Evolutionary conservation across 2,888 invertebrate species (phyloP).

Genomic region (Andrena hattorfiana): DNA sequence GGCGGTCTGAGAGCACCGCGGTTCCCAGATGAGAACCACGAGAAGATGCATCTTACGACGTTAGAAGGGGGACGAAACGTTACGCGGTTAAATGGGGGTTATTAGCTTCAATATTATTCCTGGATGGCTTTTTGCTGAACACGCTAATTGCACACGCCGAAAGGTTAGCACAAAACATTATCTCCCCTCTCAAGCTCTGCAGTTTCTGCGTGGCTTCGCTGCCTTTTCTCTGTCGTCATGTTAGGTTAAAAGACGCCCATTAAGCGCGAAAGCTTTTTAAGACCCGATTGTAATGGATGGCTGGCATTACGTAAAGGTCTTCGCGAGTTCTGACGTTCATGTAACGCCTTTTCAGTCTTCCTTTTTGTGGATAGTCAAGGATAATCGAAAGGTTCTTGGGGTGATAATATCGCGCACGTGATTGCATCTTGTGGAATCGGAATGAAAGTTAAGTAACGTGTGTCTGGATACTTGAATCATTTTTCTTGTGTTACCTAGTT

Average conservation of each 20-base stretch:
- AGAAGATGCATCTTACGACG: slow-evolving; percentile 14
- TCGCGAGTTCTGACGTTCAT: not conserved
- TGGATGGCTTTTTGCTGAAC: slow-evolving; percentile 15
- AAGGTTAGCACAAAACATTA: slow-evolving; percentile 27
- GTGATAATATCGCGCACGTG: not conserved
- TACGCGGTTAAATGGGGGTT: slow-evolving; percentile 34
- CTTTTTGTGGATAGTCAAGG: not conserved
- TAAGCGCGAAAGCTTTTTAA: slow-evolving; percentile 14
- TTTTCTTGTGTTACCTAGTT: not conserved
- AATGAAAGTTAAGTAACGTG: not conserved
- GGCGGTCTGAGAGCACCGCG: slow-evolving; percentile 34
- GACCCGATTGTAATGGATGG: not conserved
- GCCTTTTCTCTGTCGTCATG: slow-evolving; percentile 9
- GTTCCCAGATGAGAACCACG: slow-evolving; percentile 24
- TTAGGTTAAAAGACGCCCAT: slow-evolving; percentile 4
- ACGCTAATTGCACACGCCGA: slow-evolving; percentile 40
- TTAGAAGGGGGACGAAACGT: slow-evolving; percentile 36
- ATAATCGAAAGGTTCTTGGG: not conserved
- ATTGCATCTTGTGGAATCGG: not conserved
- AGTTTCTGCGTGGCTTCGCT: not conserved
- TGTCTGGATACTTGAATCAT: not conserved
- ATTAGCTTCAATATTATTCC: slow-evolving; percentile 57
- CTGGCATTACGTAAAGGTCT: slow-evolving; percentile 4
- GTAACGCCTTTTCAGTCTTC: not conserved
- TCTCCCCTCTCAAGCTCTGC: not conserved